Conservation (phyloP, 2,113 vertebrate genomes). For the Dolichotis patagonum region DNA sequence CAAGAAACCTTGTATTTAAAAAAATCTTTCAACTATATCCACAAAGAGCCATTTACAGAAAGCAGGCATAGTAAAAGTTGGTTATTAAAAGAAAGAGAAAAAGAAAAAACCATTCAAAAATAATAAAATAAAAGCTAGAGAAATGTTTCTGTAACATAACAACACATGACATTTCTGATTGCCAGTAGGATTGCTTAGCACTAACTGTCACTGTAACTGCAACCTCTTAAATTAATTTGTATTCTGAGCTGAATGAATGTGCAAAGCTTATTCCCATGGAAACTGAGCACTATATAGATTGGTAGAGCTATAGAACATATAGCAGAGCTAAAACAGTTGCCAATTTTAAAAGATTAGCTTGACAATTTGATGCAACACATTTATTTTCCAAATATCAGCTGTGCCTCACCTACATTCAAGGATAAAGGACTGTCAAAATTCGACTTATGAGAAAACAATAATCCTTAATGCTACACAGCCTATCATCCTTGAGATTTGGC, state of each 20-base stretch:
- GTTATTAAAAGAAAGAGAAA: not conserved
- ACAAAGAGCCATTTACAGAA: constrained; percentile 15
- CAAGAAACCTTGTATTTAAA: not conserved
- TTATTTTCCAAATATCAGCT: constrained; percentile 71
- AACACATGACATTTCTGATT: constrained; percentile 57
- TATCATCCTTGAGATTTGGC: constrained; percentile 46
- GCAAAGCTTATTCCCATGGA: constrained; percentile 63
- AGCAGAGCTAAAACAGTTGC: constrained; percentile 54
- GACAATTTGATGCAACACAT: constrained; percentile 60
- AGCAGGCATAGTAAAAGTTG: not conserved
- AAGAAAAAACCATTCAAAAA: not conserved
- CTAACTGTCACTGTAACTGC: not conserved
- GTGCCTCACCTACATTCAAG: constrained; percentile 54
- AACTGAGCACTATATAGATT: constrained; percentile 55
- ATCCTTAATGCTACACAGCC: not conserved
- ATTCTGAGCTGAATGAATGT: constrained; percentile 43
- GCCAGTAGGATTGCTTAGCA: not conserved
- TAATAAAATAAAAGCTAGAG: not conserved
- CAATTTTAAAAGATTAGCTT: constrained; percentile 69
- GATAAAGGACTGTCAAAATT: constrained; percentile 65
- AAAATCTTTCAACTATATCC: not conserved
- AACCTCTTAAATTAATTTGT: constrained; percentile 52
- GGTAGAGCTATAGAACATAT: constrained; percentile 61
- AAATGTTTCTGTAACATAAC: constrained; percentile 26
- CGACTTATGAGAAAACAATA: constrained; percentile 58